phyloP scores from a whole-genome alignment of 2,888 invertebrate genomes.

The Scaptodrosophila latifasciaeformis region DNA sequence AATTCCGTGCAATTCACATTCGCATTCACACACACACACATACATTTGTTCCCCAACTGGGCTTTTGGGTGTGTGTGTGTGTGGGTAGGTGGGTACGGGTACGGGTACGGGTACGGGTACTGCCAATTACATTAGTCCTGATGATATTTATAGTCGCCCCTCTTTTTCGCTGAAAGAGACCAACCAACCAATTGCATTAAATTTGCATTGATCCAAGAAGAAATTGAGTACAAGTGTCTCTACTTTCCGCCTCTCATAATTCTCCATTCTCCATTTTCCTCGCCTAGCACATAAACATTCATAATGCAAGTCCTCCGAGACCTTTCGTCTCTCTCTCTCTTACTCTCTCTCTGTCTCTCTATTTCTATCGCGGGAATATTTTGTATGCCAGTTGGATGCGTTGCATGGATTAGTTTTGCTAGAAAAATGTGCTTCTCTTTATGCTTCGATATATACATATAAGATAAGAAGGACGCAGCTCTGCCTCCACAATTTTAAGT shows the following conservation, averaged over 20 bases:
- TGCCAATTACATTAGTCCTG: conserved; percentile 40
- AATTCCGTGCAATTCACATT: too few species aligned
- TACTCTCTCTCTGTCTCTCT: not conserved
- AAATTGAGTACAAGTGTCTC: conserved; percentile 9
- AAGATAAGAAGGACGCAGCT: not conserved
- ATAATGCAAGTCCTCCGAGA: conserved; percentile 33
- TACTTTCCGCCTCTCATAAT: not conserved
- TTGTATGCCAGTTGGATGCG: conserved; percentile 4
- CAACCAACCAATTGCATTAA: conserved; percentile 40
- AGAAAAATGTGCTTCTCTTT: too few species aligned
- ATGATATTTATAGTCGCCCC: conserved; percentile 4
- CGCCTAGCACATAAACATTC: conserved; percentile 36
- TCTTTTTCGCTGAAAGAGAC: too few species aligned
- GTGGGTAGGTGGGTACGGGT: too few species aligned
- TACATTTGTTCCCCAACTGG: too few species aligned
- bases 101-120: not conserved
- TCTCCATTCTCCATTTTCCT: not conserved
- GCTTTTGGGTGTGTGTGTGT: too few species aligned
- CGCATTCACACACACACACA: too few species aligned
- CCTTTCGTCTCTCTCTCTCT: not conserved
- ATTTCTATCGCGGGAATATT: too few species aligned
- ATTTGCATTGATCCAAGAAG: conserved; percentile 48
- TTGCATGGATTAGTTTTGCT: conserved; percentile 4
- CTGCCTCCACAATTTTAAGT: conserved; percentile 28
- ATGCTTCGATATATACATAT: too few species aligned